phyloP scores from a whole-genome alignment of 1,140 invertebrate species.

The Argopecten irradians region DNA sequence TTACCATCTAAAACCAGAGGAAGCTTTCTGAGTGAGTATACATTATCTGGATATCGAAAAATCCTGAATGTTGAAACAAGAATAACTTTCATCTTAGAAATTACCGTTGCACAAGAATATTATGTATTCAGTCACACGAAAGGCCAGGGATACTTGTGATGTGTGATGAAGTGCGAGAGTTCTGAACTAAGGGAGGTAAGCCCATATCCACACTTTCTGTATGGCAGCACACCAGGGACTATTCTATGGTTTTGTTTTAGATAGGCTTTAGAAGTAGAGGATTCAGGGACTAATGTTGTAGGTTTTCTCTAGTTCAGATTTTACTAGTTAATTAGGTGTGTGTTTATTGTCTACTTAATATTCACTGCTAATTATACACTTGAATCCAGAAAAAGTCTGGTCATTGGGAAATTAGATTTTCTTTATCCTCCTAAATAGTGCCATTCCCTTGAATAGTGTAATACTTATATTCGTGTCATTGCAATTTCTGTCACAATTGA shows the following conservation, averaged over 20 bases:
- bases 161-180: neutral
- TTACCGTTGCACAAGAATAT: too few species aligned
- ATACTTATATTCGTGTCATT: too few species aligned
- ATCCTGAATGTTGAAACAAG: neutral
- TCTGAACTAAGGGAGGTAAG: neutral
- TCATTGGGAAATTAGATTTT: too few species aligned
- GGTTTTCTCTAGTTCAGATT: neutral
- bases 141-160: neutral
- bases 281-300: conserved; percentile 16
- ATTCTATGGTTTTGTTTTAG: neutral
- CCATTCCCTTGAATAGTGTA: too few species aligned
- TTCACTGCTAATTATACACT: too few species aligned
- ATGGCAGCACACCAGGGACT: neutral
- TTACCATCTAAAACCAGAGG: too few species aligned
- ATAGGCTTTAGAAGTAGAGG: neutral
- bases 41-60: neutral
- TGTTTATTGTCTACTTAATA: neutral
- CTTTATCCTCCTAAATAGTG: too few species aligned
- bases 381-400: too few species aligned
- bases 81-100: neutral
- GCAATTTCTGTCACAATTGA: too few species aligned
- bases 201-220: neutral
- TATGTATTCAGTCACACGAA: neutral
- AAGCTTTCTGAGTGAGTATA: too few species aligned
- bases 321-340: neutral